Percentiles rank a stretch among this genome's conserved stretches.
Conservation (phyloP, 2,797 vertebrate species). For the Stomatorhinus walkeri region DNA sequence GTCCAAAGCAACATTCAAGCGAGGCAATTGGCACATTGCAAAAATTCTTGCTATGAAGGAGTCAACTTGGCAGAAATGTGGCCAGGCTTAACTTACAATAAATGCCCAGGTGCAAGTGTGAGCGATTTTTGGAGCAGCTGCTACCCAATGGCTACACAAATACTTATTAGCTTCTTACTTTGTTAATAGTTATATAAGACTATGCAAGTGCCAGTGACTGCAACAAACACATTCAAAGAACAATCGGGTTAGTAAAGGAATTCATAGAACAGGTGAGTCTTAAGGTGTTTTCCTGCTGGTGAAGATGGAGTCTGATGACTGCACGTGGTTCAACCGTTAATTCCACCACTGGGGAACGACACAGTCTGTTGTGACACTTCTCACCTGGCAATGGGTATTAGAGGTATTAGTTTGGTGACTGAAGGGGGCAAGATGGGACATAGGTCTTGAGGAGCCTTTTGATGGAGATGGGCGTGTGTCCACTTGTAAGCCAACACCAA, state of each 20-base stretch:
- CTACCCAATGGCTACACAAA: neutral
- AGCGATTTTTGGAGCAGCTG: neutral
- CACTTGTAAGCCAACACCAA: neutral
- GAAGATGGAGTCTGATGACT: neutral
- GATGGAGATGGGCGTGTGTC: neutral
- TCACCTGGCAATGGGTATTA: neutral
- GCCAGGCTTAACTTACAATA: neutral
- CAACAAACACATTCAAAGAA: neutral
- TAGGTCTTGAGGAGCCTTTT: neutral
- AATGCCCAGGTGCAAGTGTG: too few species aligned
- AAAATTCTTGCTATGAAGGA: neutral
- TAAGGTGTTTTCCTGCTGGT: neutral
- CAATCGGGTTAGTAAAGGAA: neutral
- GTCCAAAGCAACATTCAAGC: neutral
- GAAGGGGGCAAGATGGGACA: neutral
- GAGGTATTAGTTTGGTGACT: neutral
- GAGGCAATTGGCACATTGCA: neutral
- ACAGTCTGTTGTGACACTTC: neutral
- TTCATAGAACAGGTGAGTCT: neutral
- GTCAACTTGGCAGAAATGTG: neutral
- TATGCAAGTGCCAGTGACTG: neutral
- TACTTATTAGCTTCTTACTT: neutral
- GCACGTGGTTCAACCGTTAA: neutral
- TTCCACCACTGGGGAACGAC: neutral
- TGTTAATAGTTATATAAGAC: neutral